Base-by-base conservation (phyloP, 2,888 invertebrate genomes). In the Drosophila kanekoi region DNA sequence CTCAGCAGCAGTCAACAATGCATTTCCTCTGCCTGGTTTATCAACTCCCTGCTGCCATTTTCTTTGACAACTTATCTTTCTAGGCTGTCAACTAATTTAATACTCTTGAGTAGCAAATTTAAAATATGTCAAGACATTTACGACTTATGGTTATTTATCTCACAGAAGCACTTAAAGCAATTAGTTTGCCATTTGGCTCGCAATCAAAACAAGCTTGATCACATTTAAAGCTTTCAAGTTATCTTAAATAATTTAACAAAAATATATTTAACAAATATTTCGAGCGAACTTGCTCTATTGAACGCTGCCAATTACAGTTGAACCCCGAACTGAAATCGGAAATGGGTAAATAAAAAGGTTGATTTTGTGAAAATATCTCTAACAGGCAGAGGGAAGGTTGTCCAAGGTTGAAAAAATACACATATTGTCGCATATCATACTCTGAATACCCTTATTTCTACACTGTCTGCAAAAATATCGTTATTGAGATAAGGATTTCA, bases 21-120 rank as follows among this genome's bases (percentile, higher is more conserved):
- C 18, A 20, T 23, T 16, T 43, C 13, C 48, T 32, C 11, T 37
- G 47, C 18, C 18, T 18, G 23, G 14, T 9, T 32, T 43, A 62
- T 45, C 44, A 68, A 56, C 28, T 64, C 28, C 38, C 64, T 32
- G 53, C 53, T 59, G 38, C 23, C 64, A 20, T 23, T 33, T 37
- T 20, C 33, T n/a, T 43, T 9, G 23, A 43, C 37, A 53, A 37
- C 44, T 35, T 52, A 41, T 49, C 43, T 44, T 18, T 33, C 51
- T 6, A 43, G 43, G 47, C 54, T 60, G 57, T 57, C 67, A 66
- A 57, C 54, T 44, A 20, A 49, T 58, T 60, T 38, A 57, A 38
- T 53, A 45, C 56, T 41, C 54, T 16, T 6, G n/a, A 38, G 33
- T n/a, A 32, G 18, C 47, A 43, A 37, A 32, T 48, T 23, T 20